Evolutionary conservation across 2,888 invertebrate genomes (phyloP), one percentile per base, ranked within the genome.

Genomic region (Lobophora halterata): DNA sequence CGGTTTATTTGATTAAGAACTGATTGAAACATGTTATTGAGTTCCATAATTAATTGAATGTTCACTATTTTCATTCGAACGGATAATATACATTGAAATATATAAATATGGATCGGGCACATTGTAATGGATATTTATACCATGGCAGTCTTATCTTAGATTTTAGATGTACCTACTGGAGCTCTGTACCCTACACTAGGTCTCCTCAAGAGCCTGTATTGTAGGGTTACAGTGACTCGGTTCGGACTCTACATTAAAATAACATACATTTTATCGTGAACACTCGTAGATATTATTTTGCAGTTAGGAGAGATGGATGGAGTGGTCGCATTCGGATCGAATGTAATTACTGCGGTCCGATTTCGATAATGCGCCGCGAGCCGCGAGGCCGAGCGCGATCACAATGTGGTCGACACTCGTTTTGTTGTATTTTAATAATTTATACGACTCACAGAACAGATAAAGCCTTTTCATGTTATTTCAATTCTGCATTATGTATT

Each of bases 311-410:
- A 73, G 76, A 76, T 70, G 76, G 76, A 80, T 71, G 69, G 69
- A 74, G 71, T 61, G 71, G 74, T 66, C 69, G 77, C 75, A 65
- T 78, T 78, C 79, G 69, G 70, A 68, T 70, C 74, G 77, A 78
- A 80, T 85, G 85, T 86, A 85, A 86, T 86, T 83, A 83, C 74
- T 79, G 83, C 74, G 80, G 83, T 79, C 70, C 77, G 82, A 77
- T 82, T 82, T 74, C 81, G 83, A 85, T 85, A 83, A 83, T 83
- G 77, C 73, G 73, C 71, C 59, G 71, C 74, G 77, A 73, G 79
- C n/a, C 58, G 70, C 75, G 79, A 75, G 79, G 76, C 73, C 71
- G 75, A 55, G 57, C 63, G 67, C 68, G 74, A 64, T 68, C 76
- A 58, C 74, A 82, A 79, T 82, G 79, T 68, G 81, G 79, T 79